Evolutionary conservation across 2,113 vertebrate species (phyloP).

Genomic region (Phalacrocorax pelagicus): DNA sequence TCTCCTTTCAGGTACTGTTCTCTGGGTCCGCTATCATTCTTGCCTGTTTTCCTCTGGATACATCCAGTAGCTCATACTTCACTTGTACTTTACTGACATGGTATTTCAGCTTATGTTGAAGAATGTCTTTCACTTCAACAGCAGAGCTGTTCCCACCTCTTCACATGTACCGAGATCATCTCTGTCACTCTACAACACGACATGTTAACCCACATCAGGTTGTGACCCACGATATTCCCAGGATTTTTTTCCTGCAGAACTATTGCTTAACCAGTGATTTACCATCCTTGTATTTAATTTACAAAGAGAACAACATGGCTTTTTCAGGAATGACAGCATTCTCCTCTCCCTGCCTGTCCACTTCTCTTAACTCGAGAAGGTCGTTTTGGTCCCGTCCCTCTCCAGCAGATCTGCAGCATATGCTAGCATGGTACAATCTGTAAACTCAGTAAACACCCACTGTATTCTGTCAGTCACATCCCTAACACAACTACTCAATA

Average conservation of each 20-base stretch:
- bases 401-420: not conserved
- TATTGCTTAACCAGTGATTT: not conserved
- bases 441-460: not conserved
- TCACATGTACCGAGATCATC: fast-evolving
- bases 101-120: not conserved
- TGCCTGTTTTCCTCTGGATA: not conserved
- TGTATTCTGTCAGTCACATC: not conserved
- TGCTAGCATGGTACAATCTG: not conserved
- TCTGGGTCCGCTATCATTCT: not conserved
- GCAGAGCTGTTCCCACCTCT: not conserved
- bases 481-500: not conserved
- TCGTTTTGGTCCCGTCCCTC: not conserved
- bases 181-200: not conserved
- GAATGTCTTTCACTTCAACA: not conserved
- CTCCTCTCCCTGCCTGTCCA: not conserved
- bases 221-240: not conserved
- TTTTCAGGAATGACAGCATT: not conserved
- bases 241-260: not conserved
- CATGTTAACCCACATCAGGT: not conserved
- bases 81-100: not conserved
- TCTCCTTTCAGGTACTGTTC: not conserved
- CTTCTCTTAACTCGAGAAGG: not conserved
- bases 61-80: not conserved
- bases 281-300: not conserved
- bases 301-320: not conserved